Conservation (phyloP, 2,797 vertebrate genomes). For the Ptychobarbus kaznakovi region DNA sequence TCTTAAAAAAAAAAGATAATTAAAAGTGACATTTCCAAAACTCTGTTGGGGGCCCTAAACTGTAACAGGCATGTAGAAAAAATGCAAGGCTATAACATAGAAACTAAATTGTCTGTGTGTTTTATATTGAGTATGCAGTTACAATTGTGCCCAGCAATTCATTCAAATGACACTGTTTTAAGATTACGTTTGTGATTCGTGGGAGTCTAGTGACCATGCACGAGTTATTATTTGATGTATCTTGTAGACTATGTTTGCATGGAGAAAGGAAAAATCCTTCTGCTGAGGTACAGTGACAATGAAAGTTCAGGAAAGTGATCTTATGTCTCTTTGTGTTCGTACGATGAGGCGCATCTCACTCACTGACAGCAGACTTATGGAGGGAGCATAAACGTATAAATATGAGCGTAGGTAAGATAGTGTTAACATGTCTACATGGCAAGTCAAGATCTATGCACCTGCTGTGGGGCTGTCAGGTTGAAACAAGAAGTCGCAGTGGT, state of each 20-base stretch:
- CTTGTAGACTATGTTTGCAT: not conserved
- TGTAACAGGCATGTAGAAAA: not conserved
- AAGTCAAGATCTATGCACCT: not conserved
- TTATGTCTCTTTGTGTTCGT: not conserved
- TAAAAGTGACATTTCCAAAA: not conserved
- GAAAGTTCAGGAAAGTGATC: conserved; percentile 9
- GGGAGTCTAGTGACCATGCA: not conserved
- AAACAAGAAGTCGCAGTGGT: not conserved
- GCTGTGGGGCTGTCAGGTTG: not conserved
- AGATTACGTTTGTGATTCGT: not conserved
- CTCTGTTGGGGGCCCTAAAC: not conserved
- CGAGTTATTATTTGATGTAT: not conserved
- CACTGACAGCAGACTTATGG: conserved; percentile 7
- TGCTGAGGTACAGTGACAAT: not conserved
- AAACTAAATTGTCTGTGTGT: not conserved
- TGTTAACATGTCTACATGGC: not conserved
- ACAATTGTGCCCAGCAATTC: not conserved
- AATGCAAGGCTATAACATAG: not conserved
- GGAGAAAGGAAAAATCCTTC: not conserved
- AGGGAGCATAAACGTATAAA: not conserved
- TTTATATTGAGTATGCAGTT: not conserved
- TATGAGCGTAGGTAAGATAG: not conserved
- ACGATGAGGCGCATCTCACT: not conserved
- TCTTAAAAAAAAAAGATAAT: not conserved
- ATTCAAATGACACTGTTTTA: not conserved